phyloP scores from a whole-genome alignment of 2,797 vertebrate species.

The Loriculus beryllinus region DNA sequence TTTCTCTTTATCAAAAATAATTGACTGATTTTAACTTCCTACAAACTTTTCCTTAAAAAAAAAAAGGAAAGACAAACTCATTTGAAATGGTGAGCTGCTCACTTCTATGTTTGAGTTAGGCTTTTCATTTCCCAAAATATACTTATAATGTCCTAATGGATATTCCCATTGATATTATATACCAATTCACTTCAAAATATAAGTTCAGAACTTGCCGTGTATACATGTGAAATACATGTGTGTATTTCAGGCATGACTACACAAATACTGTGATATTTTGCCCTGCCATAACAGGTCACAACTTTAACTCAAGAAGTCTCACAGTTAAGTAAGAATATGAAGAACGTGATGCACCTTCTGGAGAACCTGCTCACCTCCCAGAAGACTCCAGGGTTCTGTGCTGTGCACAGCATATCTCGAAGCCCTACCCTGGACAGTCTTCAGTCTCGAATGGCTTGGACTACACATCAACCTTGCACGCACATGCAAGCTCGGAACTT shows the following conservation, averaged over 20 bases:
- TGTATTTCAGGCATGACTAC: not conserved
- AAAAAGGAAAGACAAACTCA: not conserved
- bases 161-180: not conserved
- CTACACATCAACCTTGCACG: conserved; percentile 64
- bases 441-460: conserved; percentile 70
- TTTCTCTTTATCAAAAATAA: conserved; percentile 28
- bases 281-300: conserved; percentile 71
- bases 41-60: not conserved
- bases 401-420: conserved; percentile 62
- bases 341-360: conserved; percentile 76
- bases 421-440: conserved; percentile 70
- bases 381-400: conserved; percentile 68
- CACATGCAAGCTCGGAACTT: conserved; percentile 63
- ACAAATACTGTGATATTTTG: not conserved
- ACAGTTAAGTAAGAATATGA: conserved; percentile 79
- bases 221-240: too few relatives aligned
- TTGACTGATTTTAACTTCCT: not conserved
- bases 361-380: conserved; percentile 72
- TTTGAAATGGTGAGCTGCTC: not conserved
- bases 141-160: not conserved
- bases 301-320: conserved; percentile 79
- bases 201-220: not conserved
- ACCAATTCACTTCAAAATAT: not conserved
- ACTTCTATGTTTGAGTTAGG: not conserved
- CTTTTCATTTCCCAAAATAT: not conserved